A percentile compares a stretch with the other conserved stretches of the same genome.
Evolutionary conservation across 1,140 invertebrate species (phyloP).

Genomic region (Rhizoglyphus robini): DNA sequence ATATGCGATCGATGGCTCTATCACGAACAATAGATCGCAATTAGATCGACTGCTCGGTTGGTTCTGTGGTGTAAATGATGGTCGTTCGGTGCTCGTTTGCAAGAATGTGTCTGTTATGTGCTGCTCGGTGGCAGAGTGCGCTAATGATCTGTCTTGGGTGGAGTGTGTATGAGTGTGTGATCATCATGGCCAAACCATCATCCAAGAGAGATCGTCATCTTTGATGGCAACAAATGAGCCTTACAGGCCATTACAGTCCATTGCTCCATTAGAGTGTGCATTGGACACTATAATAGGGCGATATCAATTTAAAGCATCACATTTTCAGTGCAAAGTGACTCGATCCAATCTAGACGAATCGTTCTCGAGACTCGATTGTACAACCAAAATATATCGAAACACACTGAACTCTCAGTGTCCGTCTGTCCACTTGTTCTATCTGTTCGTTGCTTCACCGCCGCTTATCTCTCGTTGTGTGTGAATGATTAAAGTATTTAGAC

Average conservation of each 20-base stretch:
- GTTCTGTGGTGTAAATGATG: too few species aligned
- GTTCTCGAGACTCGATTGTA: too few species aligned
- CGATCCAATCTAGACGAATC: not conserved
- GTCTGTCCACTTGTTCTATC: too few species aligned
- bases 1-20: too few species aligned
- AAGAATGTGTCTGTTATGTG: not conserved
- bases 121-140: not conserved
- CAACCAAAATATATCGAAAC: too few species aligned
- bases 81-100: not conserved
- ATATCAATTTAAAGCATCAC: not conserved
- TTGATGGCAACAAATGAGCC: conserved; percentile 12
- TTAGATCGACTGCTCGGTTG: not conserved
- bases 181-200: too few species aligned
- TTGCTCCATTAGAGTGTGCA: not conserved
- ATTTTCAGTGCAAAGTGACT: not conserved
- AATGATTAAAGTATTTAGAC: too few species aligned
- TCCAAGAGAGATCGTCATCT: not conserved
- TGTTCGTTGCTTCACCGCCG: too few species aligned
- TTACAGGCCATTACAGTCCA: not conserved
- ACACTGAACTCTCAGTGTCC: too few species aligned
- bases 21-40: conserved; percentile 10
- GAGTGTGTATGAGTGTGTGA: not conserved
- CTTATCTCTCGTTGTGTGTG: too few species aligned
- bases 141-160: conserved; percentile 8
- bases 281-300: conserved; percentile 5